These are phyloP conservation scores for Euglossa dilemma DNA, from an alignment of 1,140 invertebrate genomes.

Conservation along the genomic window DNA sequence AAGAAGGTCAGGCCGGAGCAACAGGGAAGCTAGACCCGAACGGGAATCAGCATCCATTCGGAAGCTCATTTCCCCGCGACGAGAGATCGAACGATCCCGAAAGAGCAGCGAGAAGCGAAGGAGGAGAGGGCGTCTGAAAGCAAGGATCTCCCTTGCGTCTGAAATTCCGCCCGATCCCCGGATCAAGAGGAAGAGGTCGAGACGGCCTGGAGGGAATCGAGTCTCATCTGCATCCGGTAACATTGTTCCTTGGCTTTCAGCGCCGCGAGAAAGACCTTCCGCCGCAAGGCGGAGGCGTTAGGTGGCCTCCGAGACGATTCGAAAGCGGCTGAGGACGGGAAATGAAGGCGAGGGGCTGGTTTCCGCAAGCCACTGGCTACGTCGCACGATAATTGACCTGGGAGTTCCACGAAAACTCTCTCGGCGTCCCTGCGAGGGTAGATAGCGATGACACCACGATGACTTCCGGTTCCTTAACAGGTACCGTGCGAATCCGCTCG, in stretches of 20 bases:
- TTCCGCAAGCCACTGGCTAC: slow-evolving; percentile 55
- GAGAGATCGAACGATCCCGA: slow-evolving; percentile 1
- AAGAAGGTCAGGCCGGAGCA: background rate
- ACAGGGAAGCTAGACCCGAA: background rate
- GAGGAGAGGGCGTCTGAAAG: background rate
- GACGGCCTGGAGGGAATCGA: slow-evolving; percentile 53
- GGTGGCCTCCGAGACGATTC: slow-evolving; percentile 31
- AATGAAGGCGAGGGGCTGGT: slow-evolving; percentile 57
- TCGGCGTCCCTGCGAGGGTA: background rate
- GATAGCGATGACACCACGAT: background rate
- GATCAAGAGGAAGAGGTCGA: slow-evolving; percentile 41
- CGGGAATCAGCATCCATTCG: background rate
- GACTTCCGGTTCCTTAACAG: slow-evolving; percentile 23
- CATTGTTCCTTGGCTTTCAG: slow-evolving; percentile 61
- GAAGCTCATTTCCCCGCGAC: background rate
- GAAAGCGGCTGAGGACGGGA: slow-evolving; percentile 59
- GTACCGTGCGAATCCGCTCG: background rate
- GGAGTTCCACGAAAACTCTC: slow-evolving; percentile 58
- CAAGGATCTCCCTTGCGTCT: background rate
- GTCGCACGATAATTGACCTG: slow-evolving; percentile 54
- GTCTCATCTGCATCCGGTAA: slow-evolving; percentile 70
- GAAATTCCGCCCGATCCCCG: slow-evolving; percentile 30
- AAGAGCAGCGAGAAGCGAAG: background rate
- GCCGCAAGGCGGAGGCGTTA: slow-evolving; percentile 3
- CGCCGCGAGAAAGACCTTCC: slow-evolving; percentile 52